phyloP scores from a whole-genome alignment of 1,140 invertebrate species.

The Nomia melanderi region DNA sequence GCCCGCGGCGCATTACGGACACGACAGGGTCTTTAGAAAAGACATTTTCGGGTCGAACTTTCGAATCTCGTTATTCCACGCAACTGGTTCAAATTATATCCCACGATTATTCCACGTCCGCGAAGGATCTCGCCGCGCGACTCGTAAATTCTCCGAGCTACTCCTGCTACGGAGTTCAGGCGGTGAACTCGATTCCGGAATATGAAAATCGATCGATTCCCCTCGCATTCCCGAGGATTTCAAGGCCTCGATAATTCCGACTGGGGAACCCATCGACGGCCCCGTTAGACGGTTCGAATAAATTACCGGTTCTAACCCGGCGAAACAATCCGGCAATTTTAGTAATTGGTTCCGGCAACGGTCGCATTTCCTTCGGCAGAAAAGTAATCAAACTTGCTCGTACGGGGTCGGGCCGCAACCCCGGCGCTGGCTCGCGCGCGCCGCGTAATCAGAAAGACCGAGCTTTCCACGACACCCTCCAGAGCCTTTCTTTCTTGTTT shows the following conservation, averaged over 20 bases:
- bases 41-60: background rate
- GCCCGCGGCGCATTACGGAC: background rate
- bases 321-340: slow-evolving; percentile 1
- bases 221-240: background rate
- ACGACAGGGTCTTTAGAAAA: background rate
- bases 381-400: slow-evolving; percentile 25
- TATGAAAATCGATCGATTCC: background rate
- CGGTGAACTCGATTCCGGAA: too few species aligned
- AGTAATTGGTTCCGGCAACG: slow-evolving; percentile 3
- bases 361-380: slow-evolving; percentile 11
- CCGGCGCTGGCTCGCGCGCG: too few species aligned
- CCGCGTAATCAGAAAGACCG: background rate
- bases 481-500: too few species aligned
- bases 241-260: background rate
- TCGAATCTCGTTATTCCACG: background rate
- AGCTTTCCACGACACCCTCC: background rate
- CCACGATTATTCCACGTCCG: too few species aligned
- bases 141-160: too few species aligned
- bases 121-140: too few species aligned
- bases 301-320: background rate
- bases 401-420: background rate
- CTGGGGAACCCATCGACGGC: background rate
- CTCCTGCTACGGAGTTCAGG: too few species aligned
- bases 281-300: background rate
- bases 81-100: background rate